Evolutionary conservation across 2,888 invertebrate genomes (phyloP).

Genomic region (Drosophila rubida): DNA sequence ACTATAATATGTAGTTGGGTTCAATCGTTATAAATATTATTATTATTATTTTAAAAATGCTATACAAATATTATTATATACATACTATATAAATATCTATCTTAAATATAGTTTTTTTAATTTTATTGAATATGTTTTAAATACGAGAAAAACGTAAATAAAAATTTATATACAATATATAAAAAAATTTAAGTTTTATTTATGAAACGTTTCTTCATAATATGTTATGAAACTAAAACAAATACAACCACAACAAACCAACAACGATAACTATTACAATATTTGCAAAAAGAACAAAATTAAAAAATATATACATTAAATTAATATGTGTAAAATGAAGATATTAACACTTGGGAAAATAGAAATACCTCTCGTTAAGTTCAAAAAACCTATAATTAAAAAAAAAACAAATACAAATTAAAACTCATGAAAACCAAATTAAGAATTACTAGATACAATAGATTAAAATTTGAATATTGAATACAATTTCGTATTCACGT

Average conservation of each 20-base stretch:
- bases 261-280: constrained; percentile 53
- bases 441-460: constrained; percentile 14
- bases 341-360: constrained; percentile 84
- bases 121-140: constrained; percentile 76
- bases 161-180: constrained; percentile 71
- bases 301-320: constrained; percentile 20
- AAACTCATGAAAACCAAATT: constrained; percentile 10
- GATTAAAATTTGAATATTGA: constrained; percentile 26
- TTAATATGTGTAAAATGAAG: constrained; percentile 54
- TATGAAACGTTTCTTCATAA: constrained; percentile 8
- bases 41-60: constrained; percentile 44
- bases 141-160: constrained; percentile 64
- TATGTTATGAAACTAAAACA: constrained; percentile 33
- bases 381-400: constrained; percentile 76
- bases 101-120: constrained; percentile 66
- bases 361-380: constrained; percentile 86
- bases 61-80: constrained; percentile 67
- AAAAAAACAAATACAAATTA: constrained; percentile 53
- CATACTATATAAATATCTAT: constrained; percentile 43
- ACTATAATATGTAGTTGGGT: constrained; percentile 74
- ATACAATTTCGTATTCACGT: constrained; percentile 34
- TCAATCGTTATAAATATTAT: constrained; percentile 74
- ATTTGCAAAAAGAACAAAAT: constrained; percentile 2
- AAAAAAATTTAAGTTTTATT: constrained; percentile 33
- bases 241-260: constrained; percentile 24